Evolutionary conservation across 2,113 vertebrate genomes (phyloP), one percentile per base, ranked within the genome.

Genomic region (Anas platyrhynchos): DNA sequence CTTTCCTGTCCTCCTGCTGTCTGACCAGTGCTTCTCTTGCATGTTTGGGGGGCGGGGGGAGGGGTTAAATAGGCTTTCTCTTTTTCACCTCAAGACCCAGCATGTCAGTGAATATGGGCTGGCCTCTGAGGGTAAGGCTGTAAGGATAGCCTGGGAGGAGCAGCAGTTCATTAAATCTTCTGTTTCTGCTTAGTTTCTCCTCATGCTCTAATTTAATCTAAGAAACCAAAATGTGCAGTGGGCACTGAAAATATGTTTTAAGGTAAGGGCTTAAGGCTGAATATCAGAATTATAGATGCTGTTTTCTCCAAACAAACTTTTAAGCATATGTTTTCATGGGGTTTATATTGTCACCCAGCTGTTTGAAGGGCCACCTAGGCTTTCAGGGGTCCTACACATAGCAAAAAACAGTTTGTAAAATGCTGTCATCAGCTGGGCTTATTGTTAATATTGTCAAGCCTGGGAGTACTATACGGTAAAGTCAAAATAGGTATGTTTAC

Each of bases 101-200:
- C 61, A 61, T 66, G 14, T 32, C 89, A 65, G 34, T 44, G 43
- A 48, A 29, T 41, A 48, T 14, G 43, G 7, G 83, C 78, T 93
- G 76, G 62, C 55, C 86, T 88, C 75, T 48, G 34, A 69, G 59
- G 71, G 63, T 26, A 55, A 83, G 59, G 29, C 68, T 88, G 9
- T 34, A 66, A 91, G 80, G 68, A 50, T 71, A 0, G 4, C 7
- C 6, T 5, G 4, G 78, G 77, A 71, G 82, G 88, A 84, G 27
- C 27, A 88, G 77, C 25, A 91, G 79, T 89, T 94, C 90, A 91
- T 86, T 86, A 83, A 86, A 84, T 78, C 71, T 44, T 48, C n/a
- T 80, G n/a, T 46, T 82, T 93, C 82, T 94, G 7, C 3, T 89
- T 85, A 73, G 44, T 38, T 76, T 94, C 67, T 32, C 16, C 9